Conservation (phyloP, 2,113 vertebrate genomes). For the Spea bombifrons region DNA sequence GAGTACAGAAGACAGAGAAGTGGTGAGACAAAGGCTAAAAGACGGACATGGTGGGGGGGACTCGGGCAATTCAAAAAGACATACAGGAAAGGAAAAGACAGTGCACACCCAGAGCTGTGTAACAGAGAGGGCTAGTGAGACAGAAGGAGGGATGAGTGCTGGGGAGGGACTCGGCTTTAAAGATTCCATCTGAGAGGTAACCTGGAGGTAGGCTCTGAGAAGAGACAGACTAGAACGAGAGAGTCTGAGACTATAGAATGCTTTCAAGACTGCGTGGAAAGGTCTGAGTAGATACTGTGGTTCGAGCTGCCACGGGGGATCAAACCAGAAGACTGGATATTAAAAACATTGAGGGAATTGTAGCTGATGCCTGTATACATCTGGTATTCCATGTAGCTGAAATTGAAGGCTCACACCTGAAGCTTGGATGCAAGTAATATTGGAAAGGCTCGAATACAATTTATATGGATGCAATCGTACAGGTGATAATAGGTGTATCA, state of each 20-base stretch:
- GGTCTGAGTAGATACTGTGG: neutral
- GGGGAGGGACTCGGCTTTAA: slow-evolving; percentile 44
- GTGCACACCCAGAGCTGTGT: slow-evolving; percentile 33
- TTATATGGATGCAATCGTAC: no score
- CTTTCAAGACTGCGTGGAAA: slow-evolving; percentile 28
- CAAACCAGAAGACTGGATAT: no score
- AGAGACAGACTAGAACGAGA: neutral
- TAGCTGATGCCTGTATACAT: neutral
- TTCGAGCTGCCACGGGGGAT: neutral
- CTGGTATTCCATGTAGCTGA: neutral
- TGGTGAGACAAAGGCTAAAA: slow-evolving; percentile 13
- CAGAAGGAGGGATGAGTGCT: slow-evolving; percentile 46
- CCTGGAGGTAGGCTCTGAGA: slow-evolving; percentile 41
- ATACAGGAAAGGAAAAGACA: slow-evolving; percentile 37
- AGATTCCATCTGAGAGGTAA: slow-evolving; percentile 35
- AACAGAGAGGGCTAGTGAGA: slow-evolving; percentile 32
- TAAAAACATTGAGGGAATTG: neutral
- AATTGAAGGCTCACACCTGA: neutral
- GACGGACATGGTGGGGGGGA: slow-evolving; percentile 1
- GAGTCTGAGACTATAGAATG: neutral
- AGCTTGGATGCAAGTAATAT: neutral
- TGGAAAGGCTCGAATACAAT: neutral
- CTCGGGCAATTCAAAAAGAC: slow-evolving; percentile 13
- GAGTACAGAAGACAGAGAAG: neutral
- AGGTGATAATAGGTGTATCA: no score